These are phyloP conservation scores for Pogona vitticeps DNA, from an alignment of 2,113 vertebrate genomes.

Conservation along the genomic window DNA sequence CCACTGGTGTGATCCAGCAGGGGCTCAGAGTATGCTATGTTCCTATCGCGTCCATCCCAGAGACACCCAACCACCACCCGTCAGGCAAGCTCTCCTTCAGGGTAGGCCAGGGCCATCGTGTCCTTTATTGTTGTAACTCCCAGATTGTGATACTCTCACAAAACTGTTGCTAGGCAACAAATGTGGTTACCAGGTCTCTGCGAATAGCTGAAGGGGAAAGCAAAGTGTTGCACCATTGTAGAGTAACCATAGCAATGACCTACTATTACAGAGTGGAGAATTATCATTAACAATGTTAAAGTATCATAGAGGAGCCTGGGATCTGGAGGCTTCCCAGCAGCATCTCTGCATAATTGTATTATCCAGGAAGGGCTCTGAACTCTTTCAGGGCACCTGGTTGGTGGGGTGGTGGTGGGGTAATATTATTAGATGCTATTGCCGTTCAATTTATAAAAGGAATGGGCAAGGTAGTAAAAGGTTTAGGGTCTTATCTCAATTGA, in stretches of 20 bases:
- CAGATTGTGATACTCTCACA: conserved; percentile 82
- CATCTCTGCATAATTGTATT: conserved; percentile 68
- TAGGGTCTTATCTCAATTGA: neutral
- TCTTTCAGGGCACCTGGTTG: conserved; percentile 46
- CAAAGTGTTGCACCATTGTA: conserved; percentile 85
- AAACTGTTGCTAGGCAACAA: conserved; percentile 87
- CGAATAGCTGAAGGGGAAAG: conserved; percentile 84
- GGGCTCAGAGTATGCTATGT: conserved; percentile 4
- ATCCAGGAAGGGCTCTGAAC: conserved; percentile 56
- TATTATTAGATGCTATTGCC: conserved; percentile 28
- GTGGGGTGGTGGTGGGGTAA: neutral
- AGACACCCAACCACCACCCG: conserved; percentile 33
- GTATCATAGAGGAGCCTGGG: conserved; percentile 75
- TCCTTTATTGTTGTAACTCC: conserved; percentile 80
- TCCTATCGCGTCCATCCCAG: conserved; percentile 27
- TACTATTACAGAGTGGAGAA: conserved; percentile 86
- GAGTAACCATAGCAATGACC: conserved; percentile 90
- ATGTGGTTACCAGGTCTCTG: conserved; percentile 81
- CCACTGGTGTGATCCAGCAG: neutral
- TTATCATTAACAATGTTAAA: conserved; percentile 85
- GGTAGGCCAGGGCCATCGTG: conserved; percentile 63
- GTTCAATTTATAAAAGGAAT: conserved; percentile 27
- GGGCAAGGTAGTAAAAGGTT: neutral
- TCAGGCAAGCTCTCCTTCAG: conserved; percentile 48
- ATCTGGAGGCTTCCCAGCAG: conserved; percentile 71